Evolutionary conservation across 2,113 vertebrate species (phyloP).

Genomic region (Oostethus manadensis): DNA sequence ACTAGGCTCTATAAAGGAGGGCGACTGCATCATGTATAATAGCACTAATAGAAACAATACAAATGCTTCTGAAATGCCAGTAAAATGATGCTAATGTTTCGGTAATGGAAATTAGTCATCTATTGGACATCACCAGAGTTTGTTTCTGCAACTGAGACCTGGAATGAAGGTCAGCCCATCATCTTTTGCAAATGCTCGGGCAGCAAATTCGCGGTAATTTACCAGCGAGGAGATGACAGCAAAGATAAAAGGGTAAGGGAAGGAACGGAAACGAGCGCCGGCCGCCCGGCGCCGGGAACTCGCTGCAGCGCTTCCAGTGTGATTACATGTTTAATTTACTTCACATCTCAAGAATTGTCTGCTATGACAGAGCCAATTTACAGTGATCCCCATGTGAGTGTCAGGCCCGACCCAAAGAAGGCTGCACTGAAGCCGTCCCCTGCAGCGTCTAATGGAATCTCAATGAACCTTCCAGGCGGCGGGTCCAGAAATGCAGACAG

Average conservation of each 20-base stretch:
- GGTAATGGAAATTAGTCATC: conserved; percentile 9
- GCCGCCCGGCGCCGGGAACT: conserved; percentile 24
- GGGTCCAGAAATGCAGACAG: conserved; percentile 56
- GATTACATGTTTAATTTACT: conserved; percentile 76
- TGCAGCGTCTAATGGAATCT: conserved; percentile 69
- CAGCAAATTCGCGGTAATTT: conserved; percentile 37
- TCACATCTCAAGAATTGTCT: conserved; percentile 65
- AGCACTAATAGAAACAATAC: too few relatives aligned
- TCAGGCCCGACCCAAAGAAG: conserved; percentile 56
- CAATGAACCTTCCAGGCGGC: conserved; percentile 60
- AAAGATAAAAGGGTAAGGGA: conserved; percentile 30
- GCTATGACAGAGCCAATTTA: conserved; percentile 75
- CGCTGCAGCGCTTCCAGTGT: conserved; percentile 46
- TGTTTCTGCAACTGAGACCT: not conserved
- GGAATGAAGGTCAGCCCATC: conserved; percentile 18
- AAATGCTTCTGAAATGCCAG: too few relatives aligned
- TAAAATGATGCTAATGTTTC: not conserved
- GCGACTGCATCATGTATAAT: too few relatives aligned
- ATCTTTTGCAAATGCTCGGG: conserved; percentile 15
- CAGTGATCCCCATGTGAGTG: conserved; percentile 62
- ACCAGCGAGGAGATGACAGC: conserved; percentile 27
- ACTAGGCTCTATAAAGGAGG: too few relatives aligned
- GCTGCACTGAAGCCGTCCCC: conserved; percentile 43
- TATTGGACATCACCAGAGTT: conserved; percentile 11
- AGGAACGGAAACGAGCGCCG: conserved; percentile 37